A percentile compares a stretch with the other conserved stretches of the same genome.
phyloP scores from a whole-genome alignment of 2,113 vertebrate genomes.

The Nothoprocta perdicaria region DNA sequence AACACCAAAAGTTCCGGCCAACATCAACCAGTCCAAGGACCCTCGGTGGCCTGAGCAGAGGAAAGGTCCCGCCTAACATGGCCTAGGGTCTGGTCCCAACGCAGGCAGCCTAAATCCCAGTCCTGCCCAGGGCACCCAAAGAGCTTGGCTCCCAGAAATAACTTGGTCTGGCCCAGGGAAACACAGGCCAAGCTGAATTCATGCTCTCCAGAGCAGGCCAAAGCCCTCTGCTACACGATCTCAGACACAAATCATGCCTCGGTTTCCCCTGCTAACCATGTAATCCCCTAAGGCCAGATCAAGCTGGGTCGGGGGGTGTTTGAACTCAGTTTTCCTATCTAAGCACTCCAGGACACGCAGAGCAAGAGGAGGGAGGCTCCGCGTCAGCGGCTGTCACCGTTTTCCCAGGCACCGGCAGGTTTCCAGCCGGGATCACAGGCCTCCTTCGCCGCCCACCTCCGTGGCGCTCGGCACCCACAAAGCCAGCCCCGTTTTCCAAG shows the following conservation, averaged over 20 bases:
- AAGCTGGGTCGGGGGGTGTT: no score
- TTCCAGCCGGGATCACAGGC: neutral
- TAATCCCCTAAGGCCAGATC: neutral
- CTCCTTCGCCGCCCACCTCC: neutral
- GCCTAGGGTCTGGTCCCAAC: rapidly evolving
- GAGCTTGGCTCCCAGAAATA: neutral
- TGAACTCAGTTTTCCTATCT: neutral
- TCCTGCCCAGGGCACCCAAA: neutral
- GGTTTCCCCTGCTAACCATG: neutral
- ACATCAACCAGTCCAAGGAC: neutral
- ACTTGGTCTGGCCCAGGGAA: neutral
- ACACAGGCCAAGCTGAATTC: neutral
- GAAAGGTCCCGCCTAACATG: neutral
- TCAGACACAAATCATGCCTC: neutral
- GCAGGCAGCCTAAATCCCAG: neutral
- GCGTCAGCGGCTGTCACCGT: neutral
- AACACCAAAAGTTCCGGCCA: neutral
- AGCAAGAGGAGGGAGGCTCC: neutral
- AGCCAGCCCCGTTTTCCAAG: rapidly evolving
- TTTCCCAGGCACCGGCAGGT: neutral
- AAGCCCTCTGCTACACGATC: neutral
- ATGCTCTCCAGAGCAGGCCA: rapidly evolving
- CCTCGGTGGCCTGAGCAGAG: neutral
- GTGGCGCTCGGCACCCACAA: neutral
- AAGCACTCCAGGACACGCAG: neutral